Evolutionary conservation across 1,140 invertebrate genomes (phyloP).

Genomic region (Akabosia matsudoensis): DNA sequence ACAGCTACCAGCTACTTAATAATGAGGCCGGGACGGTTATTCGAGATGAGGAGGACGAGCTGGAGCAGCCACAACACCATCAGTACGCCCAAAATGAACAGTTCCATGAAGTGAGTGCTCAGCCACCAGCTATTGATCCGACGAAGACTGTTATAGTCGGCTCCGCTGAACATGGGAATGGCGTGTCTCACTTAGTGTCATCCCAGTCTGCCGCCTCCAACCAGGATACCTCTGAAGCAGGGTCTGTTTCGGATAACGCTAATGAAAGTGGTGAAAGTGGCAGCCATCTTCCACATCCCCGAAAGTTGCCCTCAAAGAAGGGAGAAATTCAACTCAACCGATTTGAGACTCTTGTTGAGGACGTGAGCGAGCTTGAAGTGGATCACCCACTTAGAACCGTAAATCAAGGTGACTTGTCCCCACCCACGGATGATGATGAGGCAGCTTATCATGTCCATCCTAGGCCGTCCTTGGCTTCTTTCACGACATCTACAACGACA

Average conservation of each 20-base stretch:
- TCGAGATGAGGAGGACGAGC: not conserved
- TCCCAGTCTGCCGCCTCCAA: not conserved
- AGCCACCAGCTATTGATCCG: not conserved
- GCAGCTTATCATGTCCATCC: conserved; percentile 12
- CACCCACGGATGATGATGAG: conserved; percentile 8
- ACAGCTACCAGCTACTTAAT: conserved; percentile 35
- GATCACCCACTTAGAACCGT: conserved; percentile 7
- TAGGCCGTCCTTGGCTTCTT: not conserved
- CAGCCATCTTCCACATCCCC: not conserved
- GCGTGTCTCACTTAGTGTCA: conserved; percentile 52
- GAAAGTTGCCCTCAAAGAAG: conserved; percentile 25
- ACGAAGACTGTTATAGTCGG: not conserved
- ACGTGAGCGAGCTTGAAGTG: not conserved
- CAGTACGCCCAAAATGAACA: not conserved
- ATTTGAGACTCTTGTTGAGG: conserved; percentile 10
- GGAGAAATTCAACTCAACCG: not conserved
- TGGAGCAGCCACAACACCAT: not conserved
- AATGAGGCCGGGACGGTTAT: not conserved
- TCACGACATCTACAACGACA: conserved; percentile 5
- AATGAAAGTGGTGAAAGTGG: conserved; percentile 20
- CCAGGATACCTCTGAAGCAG: conserved; percentile 30
- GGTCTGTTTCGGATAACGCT: not conserved
- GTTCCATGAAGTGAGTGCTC: conserved; percentile 1
- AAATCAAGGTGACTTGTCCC: conserved; percentile 12
- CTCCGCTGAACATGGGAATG: conserved; percentile 65